Evolutionary conservation across 2,113 vertebrate species (phyloP).

Genomic region (Albula goreensis): DNA sequence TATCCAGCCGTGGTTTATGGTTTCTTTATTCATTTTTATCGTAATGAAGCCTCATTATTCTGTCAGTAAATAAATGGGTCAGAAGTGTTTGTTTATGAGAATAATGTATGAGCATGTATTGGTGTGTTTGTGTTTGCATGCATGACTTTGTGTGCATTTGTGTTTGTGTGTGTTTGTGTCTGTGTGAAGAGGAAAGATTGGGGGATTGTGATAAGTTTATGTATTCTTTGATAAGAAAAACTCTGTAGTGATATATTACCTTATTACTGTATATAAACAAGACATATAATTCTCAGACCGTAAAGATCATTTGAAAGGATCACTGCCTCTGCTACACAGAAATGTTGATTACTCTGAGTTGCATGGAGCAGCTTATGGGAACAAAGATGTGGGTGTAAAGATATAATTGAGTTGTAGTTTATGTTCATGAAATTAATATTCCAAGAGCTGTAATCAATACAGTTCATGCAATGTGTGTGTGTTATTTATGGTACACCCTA

Average conservation of each 20-base stretch:
- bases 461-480: neutral
- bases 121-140: slow-evolving; percentile 30
- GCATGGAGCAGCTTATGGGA: slow-evolving; percentile 8
- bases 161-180: neutral
- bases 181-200: too few species aligned
- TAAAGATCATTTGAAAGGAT: neutral
- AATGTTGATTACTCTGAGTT: slow-evolving; percentile 24
- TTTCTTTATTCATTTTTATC: too few species aligned
- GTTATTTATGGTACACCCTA: neutral
- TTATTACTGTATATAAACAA: slow-evolving; percentile 22
- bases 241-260: slow-evolving; percentile 6
- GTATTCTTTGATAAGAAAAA: neutral
- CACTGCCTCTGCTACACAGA: neutral
- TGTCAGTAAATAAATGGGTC: neutral
- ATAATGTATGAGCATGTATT: too few species aligned
- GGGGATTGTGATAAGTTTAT: too few species aligned
- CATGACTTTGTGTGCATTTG: slow-evolving; percentile 30
- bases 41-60: too few species aligned
- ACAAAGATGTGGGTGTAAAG: neutral
- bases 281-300: neutral
- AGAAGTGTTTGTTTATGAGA: neutral
- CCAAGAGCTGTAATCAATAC: neutral
- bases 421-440: slow-evolving; percentile 8
- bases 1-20: too few species aligned
- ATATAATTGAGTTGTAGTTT: neutral